Base-by-base conservation (phyloP, 2,113 vertebrate genomes). In the Melanotaenia duboulayi region DNA sequence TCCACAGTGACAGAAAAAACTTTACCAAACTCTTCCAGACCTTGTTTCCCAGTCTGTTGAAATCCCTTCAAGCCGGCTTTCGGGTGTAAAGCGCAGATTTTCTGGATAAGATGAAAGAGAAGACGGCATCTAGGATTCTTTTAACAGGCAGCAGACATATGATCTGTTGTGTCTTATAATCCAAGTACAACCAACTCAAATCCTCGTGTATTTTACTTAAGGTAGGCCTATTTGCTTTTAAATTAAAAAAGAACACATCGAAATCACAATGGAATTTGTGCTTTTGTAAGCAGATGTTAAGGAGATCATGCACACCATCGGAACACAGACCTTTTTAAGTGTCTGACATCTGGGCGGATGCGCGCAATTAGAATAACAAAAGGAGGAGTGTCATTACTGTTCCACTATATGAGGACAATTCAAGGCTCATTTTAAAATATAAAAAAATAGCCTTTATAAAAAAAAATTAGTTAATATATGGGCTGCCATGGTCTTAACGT, bases 201-300 rank as follows among this genome's bases (percentile, higher is more conserved):
- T 48, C 22, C 69, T 22, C 20, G 22, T 22, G 10, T 50, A 12
- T 22, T 11, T 19, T 0, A 2, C 10, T 23, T 12, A 11, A 46
- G 42, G 24, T 67, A 9, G 46, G 51, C 44, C 54, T 52, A n/a
- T 55, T 77, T 60, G 22, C 51, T 69, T 74, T 71, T 35, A 35
- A 76, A 64, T 7, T n/a, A 4, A 14, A 8, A 2, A 25, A 2
- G 55, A 75, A 35, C 6, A 9, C 7, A 65, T 81, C 63, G 65
- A 69, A 75, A 59, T 49, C 25, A 87, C 81, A 90, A 84, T 78
- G 80, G 71, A 73, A 84, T 86, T 89, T 89, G 76, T 83, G 71
- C 76, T 85, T 86, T 89, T 88, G 77, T 84, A 40, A 81, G 63
- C 55, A 58, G 44, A 67, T 76, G 69, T 83, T 35, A 50, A 20